Evolutionary conservation across 2,888 invertebrate genomes (phyloP), one percentile per base, ranked within the genome.

Genomic region (Cerastoderma edule): DNA sequence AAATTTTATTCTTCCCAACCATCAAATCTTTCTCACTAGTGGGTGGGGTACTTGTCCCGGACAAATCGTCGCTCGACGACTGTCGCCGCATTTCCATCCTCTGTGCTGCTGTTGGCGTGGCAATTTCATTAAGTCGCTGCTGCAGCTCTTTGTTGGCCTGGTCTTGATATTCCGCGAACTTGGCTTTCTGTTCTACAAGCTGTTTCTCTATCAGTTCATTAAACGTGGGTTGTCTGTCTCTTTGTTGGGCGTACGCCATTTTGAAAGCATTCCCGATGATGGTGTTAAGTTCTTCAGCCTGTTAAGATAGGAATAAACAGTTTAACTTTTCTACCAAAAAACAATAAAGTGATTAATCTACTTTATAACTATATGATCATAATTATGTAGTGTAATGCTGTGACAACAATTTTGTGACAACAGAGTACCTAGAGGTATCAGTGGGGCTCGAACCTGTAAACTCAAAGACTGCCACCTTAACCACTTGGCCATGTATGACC

Each of bases 181-280:
- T 87, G 5, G 87, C 89, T 66, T 90, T 89, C 71, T 92, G 91
- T 67, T 89, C 88, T 24, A 87, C 87, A 13, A 92, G 83, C 74
- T 92, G 91, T 53, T 85, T 86, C 72, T 91, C 90, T 30, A 92
- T 92, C 30, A 92, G 77, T 72, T 92, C 91, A 75, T 92, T 89
- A 83, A 92, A 92, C 19, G 91, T 90, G 2, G 91, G 92, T 79
- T 89, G 90, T 67, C 86, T 82, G 27, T 83, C 82, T 64, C 86
- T 82, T 72, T 89, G 88, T 93, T 96, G 96, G 91, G 96, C 96
- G 94, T 96, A 97, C 92, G 97, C 97, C 96, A 96, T 96, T 93
- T 96, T 96, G 94, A 97, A 97, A 92, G 97, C 97, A 96, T 96
- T 96, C 93, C 97, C 97, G 90, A 97, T 96, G 89, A 97, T 95